phyloP scores from a whole-genome alignment of 2,797 vertebrate species.

The Botia kubotai region DNA sequence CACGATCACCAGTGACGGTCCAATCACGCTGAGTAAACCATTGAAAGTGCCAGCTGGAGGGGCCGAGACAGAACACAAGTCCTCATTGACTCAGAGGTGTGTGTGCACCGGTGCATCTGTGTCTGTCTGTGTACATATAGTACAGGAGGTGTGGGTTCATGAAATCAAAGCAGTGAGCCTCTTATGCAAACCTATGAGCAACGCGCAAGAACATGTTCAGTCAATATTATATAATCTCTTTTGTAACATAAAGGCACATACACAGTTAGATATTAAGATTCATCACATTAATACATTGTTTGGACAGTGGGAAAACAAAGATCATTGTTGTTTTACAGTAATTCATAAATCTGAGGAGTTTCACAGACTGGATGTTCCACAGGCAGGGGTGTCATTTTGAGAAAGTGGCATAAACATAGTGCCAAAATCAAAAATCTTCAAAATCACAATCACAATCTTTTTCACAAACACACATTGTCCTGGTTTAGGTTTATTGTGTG shows the following conservation, averaged over 20 bases:
- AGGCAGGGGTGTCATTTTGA: neutral
- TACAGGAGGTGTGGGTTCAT: constrained; percentile 43
- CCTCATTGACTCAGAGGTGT: constrained; percentile 78
- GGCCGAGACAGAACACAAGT: constrained; percentile 74
- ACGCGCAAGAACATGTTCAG: constrained; percentile 2
- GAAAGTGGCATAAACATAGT: no score
- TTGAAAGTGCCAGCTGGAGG: constrained; percentile 75
- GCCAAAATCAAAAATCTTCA: no score
- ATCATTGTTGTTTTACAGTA: neutral
- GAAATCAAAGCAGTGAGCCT: constrained; percentile 31
- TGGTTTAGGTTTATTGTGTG: constrained; percentile 3
- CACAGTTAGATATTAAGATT: neutral
- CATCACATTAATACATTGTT: neutral
- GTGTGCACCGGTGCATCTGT: constrained; percentile 44
- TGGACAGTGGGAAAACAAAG: neutral
- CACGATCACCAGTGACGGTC: constrained; percentile 63
- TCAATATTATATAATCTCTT: neutral
- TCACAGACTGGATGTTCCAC: neutral
- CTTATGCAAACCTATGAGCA: constrained; percentile 12
- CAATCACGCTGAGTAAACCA: constrained; percentile 78
- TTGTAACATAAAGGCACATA: neutral
- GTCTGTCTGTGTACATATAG: constrained; percentile 38
- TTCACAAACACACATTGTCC: neutral
- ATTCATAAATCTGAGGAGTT: neutral
- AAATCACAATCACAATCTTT: no score